These are phyloP conservation scores for Microctenopoma lineatum DNA, from an alignment of 2,797 vertebrate species.

Conservation along the genomic window DNA sequence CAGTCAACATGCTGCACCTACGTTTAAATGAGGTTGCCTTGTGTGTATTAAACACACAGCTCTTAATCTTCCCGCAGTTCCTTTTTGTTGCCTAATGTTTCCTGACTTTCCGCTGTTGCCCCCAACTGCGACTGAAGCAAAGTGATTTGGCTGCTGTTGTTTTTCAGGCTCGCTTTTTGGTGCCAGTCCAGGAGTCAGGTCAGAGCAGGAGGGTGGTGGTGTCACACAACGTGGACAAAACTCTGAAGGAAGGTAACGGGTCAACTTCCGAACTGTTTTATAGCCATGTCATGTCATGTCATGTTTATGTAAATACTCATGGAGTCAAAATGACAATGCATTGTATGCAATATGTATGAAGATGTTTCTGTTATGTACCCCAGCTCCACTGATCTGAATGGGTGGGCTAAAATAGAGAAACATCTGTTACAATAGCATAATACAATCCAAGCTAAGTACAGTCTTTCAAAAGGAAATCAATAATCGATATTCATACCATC, in stretches of 20 bases:
- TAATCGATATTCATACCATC: background rate
- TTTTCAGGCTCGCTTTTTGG: conserved; percentile 84
- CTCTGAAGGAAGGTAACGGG: conserved; percentile 93
- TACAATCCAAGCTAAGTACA: no score
- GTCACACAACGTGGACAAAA: conserved; percentile 97
- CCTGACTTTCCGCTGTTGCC: background rate
- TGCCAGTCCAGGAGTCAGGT: conserved; percentile 82
- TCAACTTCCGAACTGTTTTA: background rate
- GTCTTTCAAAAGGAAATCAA: no score
- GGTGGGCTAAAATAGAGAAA: no score
- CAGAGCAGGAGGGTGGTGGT: conserved; percentile 91
- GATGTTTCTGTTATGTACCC: no score
- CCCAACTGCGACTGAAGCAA: background rate
- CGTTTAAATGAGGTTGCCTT: conserved; percentile 11
- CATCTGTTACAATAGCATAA: no score
- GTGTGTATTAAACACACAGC: conserved; percentile 3
- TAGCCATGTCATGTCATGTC: background rate
- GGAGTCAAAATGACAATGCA: no score
- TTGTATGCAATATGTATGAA: background rate
- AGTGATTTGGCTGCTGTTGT: conserved; percentile 23
- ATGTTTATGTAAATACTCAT: background rate
- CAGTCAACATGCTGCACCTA: conserved; percentile 19
- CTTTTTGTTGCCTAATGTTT: conserved; percentile 15
- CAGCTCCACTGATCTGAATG: no score
- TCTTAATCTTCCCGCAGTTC: background rate